Percentiles rank a stretch among this genome's conserved stretches.
These are phyloP conservation scores for Rhinoptilus africanus DNA, from an alignment of 2,113 vertebrate species.

Conservation along the genomic window DNA sequence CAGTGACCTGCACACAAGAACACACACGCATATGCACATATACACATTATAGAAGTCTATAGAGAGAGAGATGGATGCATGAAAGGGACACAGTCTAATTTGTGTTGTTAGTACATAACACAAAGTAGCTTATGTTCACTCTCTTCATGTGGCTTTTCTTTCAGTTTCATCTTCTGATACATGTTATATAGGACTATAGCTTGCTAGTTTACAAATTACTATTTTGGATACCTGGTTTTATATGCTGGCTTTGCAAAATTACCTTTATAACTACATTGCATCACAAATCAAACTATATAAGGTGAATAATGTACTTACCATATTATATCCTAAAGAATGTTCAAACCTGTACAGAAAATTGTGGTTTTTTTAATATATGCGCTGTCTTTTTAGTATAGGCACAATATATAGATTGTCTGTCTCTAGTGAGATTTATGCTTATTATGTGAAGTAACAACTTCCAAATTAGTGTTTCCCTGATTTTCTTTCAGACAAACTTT, in stretches of 20 bases:
- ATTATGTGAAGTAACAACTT: background rate
- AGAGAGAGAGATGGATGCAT: background rate
- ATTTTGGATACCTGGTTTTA: background rate
- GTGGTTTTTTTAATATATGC: background rate
- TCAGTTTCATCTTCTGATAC: background rate
- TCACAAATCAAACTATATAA: background rate
- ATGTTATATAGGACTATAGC: background rate
- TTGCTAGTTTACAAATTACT: background rate
- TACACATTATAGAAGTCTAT: background rate
- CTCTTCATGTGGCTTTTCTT: background rate
- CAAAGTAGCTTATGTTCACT: background rate
- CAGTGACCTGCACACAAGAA: background rate
- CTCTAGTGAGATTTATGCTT: background rate
- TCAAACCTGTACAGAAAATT: background rate
- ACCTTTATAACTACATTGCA: background rate
- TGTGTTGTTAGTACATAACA: background rate
- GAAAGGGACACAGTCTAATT: background rate
- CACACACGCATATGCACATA: background rate
- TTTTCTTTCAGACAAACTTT: background rate
- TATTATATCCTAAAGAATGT: background rate
- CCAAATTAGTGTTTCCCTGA: background rate
- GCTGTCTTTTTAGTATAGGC: background rate
- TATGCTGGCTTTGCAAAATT: background rate
- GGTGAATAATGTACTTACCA: background rate
- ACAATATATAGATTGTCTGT: background rate